Evolutionary conservation across 1,140 invertebrate species (phyloP), one percentile per base, ranked within the genome.

Genomic region (Drosophila setifemur): DNA sequence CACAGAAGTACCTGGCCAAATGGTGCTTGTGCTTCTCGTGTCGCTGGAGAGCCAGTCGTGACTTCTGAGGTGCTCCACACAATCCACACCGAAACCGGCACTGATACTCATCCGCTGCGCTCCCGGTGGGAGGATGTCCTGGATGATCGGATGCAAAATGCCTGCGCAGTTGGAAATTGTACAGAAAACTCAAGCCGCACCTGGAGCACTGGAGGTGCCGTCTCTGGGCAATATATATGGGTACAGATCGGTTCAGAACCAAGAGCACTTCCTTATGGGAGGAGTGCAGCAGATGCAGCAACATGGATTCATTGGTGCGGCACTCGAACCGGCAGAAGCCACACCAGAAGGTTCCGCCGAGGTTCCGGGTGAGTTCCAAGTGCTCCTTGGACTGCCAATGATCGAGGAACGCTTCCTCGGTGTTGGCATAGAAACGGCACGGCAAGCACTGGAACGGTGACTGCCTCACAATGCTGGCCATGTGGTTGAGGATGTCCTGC

Each of bases 371-470:
- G 0, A 64, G 31, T 12, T 90, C 77, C 21, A 93, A 91, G 63
- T 97, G 96, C 8, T 92, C 90, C 0, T 91, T 73, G 4, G 95
- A 95, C 18, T 91, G 91, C 94, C 96, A 96, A 83, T 97, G 96
- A 25, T 58, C 42, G 0, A 85, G 53, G 4, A 67, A 96, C 39
- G 93, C 92, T 14, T 93, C 91, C 18, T 95, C 92, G 42, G 93
- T 94, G 88, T 97, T 97, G 71, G 94, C 95, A 90, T 96, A 97
- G 90, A 96, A 97, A 37, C 93, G 93, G 90, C 96, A 98, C 1
- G 95, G 91, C 14, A 93, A 93, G 81, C 96, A 98, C 88, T 97
- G 96, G 83, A 95, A 97, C 0, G 95, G 95, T 52, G 95, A 94
- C 71, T 96, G 94, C 26, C 93, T 92, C 1, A 96, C 94, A 70